Percentiles rank a stretch among this genome's conserved stretches.
phyloP scores from a whole-genome alignment of 2,113 vertebrate species.

The Xiphophorus hellerii region DNA sequence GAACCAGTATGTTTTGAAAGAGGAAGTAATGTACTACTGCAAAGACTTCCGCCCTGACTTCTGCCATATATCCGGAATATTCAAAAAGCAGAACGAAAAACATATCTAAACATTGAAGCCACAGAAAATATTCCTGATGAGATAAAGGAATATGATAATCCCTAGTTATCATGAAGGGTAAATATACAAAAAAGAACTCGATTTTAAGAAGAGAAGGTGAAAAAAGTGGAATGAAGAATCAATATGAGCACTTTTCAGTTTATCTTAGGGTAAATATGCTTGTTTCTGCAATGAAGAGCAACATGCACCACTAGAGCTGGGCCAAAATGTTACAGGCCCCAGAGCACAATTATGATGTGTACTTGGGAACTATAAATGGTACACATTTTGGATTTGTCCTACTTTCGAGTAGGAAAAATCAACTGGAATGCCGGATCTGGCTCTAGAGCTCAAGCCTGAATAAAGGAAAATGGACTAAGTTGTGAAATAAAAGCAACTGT shows the following conservation, averaged over 20 bases:
- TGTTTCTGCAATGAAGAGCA: not conserved
- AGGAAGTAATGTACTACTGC: constrained; percentile 41
- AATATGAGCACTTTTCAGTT: not conserved
- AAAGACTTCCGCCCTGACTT: not conserved
- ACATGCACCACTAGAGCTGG: not conserved
- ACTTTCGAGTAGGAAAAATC: no score
- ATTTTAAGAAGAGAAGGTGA: not conserved
- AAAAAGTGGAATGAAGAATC: not conserved
- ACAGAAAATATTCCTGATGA: not conserved
- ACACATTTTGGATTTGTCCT: no score
- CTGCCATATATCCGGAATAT: not conserved
- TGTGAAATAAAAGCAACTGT: no score
- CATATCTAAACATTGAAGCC: not conserved
- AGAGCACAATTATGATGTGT: not conserved
- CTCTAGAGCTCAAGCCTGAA: no score
- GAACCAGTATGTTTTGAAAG: constrained; percentile 16
- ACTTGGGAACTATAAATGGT: no score
- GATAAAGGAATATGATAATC: not conserved
- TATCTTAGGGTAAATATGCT: not conserved
- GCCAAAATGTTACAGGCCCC: not conserved
- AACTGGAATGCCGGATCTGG: no score
- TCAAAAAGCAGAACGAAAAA: not conserved
- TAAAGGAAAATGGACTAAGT: no score
- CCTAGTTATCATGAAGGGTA: not conserved
- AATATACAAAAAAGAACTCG: not conserved